Evolutionary conservation across 2,888 invertebrate species (phyloP).

Genomic region (Trachelus iudaicus): DNA sequence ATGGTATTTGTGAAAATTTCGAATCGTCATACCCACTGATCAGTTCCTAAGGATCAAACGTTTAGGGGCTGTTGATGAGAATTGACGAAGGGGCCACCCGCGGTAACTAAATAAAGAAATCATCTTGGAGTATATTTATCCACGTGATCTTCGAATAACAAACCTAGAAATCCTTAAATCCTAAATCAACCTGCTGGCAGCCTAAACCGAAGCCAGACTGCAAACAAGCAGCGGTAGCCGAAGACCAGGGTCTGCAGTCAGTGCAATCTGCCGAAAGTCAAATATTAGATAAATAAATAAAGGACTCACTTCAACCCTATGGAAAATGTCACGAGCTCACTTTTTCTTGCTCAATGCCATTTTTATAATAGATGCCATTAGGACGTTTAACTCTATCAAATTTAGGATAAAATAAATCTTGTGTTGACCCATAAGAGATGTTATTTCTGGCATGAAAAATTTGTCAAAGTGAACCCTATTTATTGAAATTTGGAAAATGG

Average conservation of each 20-base stretch:
- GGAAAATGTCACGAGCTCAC: neutral
- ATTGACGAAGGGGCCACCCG: neutral
- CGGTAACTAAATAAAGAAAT: conserved; percentile 49
- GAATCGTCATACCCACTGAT: neutral
- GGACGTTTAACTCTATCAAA: neutral
- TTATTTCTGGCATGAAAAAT: neutral
- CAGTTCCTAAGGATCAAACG: neutral
- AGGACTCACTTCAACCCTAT: neutral
- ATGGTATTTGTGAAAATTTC: neutral
- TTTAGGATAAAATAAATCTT: neutral
- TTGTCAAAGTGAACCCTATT: no score
- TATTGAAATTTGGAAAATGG: neutral
- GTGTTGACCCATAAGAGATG: neutral
- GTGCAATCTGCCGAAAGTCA: conserved; percentile 56
- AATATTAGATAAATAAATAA: conserved; percentile 60
- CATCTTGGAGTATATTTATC: conserved; percentile 56
- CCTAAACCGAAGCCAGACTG: conserved; percentile 45
- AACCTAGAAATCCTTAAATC: conserved; percentile 62
- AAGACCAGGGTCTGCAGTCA: conserved; percentile 1
- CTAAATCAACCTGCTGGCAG: conserved; percentile 60
- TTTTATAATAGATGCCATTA: neutral
- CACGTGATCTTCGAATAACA: conserved; percentile 61
- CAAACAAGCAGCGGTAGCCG: conserved; percentile 48
- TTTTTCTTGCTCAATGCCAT: neutral
- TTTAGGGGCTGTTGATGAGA: neutral